Evolutionary conservation across 1,140 invertebrate species (phyloP), one percentile per base, ranked within the genome.

Genomic region (Penaeus chinensis): DNA sequence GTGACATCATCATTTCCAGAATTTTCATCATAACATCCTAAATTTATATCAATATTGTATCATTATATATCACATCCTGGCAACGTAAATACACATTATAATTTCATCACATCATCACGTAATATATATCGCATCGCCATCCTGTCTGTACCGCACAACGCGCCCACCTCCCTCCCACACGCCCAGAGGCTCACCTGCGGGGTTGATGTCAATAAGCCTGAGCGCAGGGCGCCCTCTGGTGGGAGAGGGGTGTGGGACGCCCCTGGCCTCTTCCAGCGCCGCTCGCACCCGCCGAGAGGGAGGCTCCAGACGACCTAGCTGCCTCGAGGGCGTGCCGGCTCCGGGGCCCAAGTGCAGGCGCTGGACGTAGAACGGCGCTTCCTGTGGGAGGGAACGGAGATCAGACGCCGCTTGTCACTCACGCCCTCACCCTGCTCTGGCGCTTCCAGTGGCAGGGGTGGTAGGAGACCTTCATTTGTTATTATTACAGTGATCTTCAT

Each of bases 211-310:
- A 90, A 97, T 93, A 19, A 91, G 87, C 32, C 87, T 87, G n/a
- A 90, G 87, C 18, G 89, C 89, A 32, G 89, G 89, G 54, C 85
- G 69, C 24, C 89, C 93, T 91, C 95, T 94, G 61, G 96, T 95
- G 91, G 96, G 94, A 42, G 96, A 27, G 94, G 96, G 91, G 95
- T 96, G 37, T 93, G 95, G 85, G 94, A 95, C 54, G 94, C 95
- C 92, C 94, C 95, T 20, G 94, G 89, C 95, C 71, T 96, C 92
- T 87, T 97, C 96, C 47, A 97, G 92, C 18, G 97, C 92, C 91
- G 97, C 96, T 82, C 96, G 93, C 92, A 97, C 96, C 95, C 65
- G 95, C 96, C 0, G 95, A 94, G 0, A 95, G 95, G 18, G 95
- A 93, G 88, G 95, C 93, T 89, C 93, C 93, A 8, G 92, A 92